Conservation (phyloP, 2,888 invertebrate genomes). For the Ctena decussata region DNA sequence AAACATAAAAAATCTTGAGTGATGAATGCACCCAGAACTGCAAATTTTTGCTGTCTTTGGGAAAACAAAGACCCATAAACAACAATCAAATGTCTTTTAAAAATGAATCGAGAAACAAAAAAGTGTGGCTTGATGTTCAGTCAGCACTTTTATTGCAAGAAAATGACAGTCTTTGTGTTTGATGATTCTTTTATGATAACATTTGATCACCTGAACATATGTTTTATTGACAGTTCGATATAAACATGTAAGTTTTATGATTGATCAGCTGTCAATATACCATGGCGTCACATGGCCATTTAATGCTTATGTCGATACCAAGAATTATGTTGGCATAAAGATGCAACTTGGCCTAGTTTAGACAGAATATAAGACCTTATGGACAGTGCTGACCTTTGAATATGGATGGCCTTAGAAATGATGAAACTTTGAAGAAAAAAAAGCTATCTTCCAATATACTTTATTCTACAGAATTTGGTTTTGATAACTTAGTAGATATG, state of each 20-base stretch:
- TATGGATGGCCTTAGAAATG: no score
- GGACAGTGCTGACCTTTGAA: no score
- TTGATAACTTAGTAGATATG: no score
- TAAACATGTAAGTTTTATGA: background rate
- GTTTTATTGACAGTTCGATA: background rate
- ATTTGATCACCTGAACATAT: conserved; percentile 1
- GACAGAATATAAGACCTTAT: no score
- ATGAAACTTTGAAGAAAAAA: no score
- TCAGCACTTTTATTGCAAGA: background rate
- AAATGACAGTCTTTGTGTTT: background rate
- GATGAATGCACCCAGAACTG: no score
- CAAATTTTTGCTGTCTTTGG: background rate
- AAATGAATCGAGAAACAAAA: background rate
- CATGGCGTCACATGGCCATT: background rate
- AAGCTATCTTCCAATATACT: no score
- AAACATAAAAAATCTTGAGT: no score
- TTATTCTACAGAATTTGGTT: no score
- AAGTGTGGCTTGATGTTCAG: background rate
- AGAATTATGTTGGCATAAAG: no score
- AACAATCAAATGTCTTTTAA: background rate
- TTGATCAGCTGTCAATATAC: conserved; percentile 36
- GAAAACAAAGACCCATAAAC: background rate
- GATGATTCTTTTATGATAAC: background rate
- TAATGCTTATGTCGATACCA: background rate
- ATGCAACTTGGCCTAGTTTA: no score